These are phyloP conservation scores for Heteractis magnifica DNA, from an alignment of 92 coral and sea anemone genomes.

Conservation along the genomic window DNA sequence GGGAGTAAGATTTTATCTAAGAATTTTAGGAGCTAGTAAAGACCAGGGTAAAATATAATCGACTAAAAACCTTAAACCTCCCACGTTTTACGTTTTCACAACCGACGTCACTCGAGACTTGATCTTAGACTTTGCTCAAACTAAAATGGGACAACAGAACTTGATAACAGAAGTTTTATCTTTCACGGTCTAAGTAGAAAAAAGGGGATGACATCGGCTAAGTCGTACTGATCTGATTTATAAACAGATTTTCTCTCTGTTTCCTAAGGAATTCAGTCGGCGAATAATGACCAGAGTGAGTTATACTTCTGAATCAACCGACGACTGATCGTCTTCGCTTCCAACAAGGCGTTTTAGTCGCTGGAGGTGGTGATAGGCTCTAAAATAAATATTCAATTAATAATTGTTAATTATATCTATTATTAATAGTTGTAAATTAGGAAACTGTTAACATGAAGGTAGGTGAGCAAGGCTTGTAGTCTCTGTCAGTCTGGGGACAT, in stretches of 20 bases:
- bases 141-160: neutral
- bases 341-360: conserved; percentile 92
- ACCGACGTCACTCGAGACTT: neutral
- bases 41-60: neutral
- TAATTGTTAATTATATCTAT: neutral
- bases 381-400: conserved; percentile 12
- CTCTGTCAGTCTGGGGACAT: too few species aligned
- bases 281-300: neutral
- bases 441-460: neutral
- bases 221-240: neutral
- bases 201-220: neutral
- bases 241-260: neutral
- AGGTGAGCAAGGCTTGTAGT: neutral
- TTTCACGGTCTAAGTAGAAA: neutral
- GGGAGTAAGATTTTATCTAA: neutral
- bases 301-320: conserved; percentile 62
- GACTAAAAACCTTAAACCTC: neutral
- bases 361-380: conserved; percentile 97
- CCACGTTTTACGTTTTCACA: neutral
- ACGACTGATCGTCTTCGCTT: conserved; percentile 79
- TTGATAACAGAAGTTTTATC: neutral
- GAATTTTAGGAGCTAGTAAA: neutral
- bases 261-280: neutral
- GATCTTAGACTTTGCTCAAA: neutral
- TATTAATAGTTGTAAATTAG: neutral